phyloP scores from a whole-genome alignment of 2,888 invertebrate genomes.

The Diaprepes abbreviatus region DNA sequence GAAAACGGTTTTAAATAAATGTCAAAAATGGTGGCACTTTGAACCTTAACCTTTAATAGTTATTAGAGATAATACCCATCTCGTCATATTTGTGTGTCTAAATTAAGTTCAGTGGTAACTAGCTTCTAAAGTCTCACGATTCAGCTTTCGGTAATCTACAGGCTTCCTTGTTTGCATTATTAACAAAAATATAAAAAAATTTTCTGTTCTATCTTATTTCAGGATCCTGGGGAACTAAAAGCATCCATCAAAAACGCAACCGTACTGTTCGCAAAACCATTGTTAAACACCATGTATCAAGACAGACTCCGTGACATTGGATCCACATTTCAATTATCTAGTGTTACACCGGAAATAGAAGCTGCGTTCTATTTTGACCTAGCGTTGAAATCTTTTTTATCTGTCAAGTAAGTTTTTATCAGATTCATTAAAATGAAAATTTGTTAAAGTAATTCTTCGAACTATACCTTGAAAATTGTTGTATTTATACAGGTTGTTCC shows the following conservation, averaged over 20 bases:
- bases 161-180: too few relatives aligned
- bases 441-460: too few relatives aligned
- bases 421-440: background rate
- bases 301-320: slow-evolving; percentile 79
- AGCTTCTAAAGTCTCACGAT: too few relatives aligned
- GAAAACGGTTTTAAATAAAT: too few relatives aligned
- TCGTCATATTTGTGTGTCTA: too few relatives aligned
- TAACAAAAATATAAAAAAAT: background rate
- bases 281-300: slow-evolving; percentile 77
- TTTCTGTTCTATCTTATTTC: slow-evolving; percentile 5
- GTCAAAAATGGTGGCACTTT: too few relatives aligned
- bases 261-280: slow-evolving; percentile 81
- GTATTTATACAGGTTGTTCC: too few relatives aligned
- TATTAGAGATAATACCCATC: too few relatives aligned
- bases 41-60: too few relatives aligned
- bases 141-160: too few relatives aligned
- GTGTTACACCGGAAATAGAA: slow-evolving; percentile 80
- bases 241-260: slow-evolving; percentile 85
- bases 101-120: too few relatives aligned
- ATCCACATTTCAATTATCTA: slow-evolving; percentile 79
- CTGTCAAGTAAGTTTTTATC: slow-evolving; percentile 75
- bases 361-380: slow-evolving; percentile 92
- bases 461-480: too few relatives aligned
- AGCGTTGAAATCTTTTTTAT: slow-evolving; percentile 78
- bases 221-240: slow-evolving; percentile 74